Conservation (phyloP, 2,113 vertebrate species). For the Chloropsis cyanopogon region DNA sequence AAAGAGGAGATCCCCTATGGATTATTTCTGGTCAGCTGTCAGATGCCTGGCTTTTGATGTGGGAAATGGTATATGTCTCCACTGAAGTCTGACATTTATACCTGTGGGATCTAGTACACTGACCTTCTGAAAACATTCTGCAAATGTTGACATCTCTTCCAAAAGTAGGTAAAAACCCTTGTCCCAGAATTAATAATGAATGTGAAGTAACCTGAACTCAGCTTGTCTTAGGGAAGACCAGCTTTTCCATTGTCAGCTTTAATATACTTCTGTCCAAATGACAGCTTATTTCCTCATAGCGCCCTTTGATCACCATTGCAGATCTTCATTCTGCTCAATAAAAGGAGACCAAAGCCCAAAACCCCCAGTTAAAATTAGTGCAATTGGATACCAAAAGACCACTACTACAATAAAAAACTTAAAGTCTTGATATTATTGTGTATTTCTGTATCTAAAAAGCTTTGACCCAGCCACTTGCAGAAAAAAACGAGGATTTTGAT, state of each 20-base stretch:
- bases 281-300: constrained; percentile 70
- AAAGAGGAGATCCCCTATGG: constrained; percentile 50
- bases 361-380: background rate
- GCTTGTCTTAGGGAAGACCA: constrained; percentile 70
- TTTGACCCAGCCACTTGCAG: constrained; percentile 67
- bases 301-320: constrained; percentile 71
- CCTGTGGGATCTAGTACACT: constrained; percentile 50
- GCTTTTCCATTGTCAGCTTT: constrained; percentile 72
- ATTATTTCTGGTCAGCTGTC: constrained; percentile 64
- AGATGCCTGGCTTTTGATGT: constrained; percentile 63
- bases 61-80: constrained; percentile 37
- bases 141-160: constrained; percentile 71
- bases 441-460: constrained; percentile 71
- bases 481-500: constrained; percentile 43
- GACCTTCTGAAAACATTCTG: constrained; percentile 64
- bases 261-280: constrained; percentile 70
- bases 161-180: constrained; percentile 59
- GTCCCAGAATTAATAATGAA: constrained; percentile 58
- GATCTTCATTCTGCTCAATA: constrained; percentile 67
- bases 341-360: constrained; percentile 50
- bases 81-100: constrained; percentile 55
- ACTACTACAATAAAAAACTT: constrained; percentile 22
- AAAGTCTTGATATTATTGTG: constrained; percentile 35
- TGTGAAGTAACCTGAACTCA: constrained; percentile 75
- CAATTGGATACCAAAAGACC: constrained; percentile 30